Percentiles rank a stretch among this genome's conserved stretches.
Evolutionary conservation across 2,113 vertebrate species (phyloP).

Genomic region (Cyanoramphus novaezelandiae): DNA sequence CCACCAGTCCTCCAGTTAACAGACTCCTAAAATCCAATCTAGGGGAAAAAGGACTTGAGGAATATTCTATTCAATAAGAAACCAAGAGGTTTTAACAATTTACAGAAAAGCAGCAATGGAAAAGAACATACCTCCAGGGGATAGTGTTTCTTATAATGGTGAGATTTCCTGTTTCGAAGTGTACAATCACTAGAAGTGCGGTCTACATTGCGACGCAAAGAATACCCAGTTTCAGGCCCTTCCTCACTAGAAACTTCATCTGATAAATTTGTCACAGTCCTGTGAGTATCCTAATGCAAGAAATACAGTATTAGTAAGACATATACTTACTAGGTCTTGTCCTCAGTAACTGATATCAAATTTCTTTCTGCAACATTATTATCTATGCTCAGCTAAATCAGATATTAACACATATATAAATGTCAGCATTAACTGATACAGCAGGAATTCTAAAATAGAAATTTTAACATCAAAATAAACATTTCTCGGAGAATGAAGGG

Average conservation of each 20-base stretch:
- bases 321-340: background rate
- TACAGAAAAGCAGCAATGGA: background rate
- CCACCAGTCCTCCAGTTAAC: background rate
- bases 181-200: constrained; percentile 82
- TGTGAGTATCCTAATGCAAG: constrained; percentile 78
- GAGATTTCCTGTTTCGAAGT: constrained; percentile 86
- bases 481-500: background rate
- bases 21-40: background rate
- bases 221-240: constrained; percentile 87
- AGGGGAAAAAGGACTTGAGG: background rate
- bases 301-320: background rate
- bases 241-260: constrained; percentile 98
- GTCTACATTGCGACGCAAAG: constrained; percentile 77
- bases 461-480: background rate
- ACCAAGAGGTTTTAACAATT: background rate
- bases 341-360: background rate
- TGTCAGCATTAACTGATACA: background rate
- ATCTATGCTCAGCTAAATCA: background rate
- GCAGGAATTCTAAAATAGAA: background rate
- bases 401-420: background rate
- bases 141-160: constrained; percentile 93
- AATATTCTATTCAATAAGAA: background rate
- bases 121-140: constrained; percentile 81
- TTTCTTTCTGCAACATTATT: background rate
- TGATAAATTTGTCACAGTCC: constrained; percentile 79